Evolutionary conservation across 2,113 vertebrate species (phyloP), one percentile per base, ranked within the genome.

Genomic region (Miniopterus natalensis): DNA sequence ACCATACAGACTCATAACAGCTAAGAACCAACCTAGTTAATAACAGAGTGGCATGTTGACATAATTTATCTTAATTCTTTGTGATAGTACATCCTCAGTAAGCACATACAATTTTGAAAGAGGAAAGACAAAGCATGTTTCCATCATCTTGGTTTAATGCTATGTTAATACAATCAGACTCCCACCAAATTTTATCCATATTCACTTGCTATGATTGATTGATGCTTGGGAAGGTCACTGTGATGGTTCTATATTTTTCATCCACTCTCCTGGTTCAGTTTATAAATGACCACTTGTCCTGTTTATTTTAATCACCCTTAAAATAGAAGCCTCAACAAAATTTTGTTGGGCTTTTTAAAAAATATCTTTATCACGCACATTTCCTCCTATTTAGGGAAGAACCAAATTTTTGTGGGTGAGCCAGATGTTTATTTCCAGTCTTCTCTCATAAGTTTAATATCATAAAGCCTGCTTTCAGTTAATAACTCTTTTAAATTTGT

Each of bases 271-370:
- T 65, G 11, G 3, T 1, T 91, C 55, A 78, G 23, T 45, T 83
- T 94, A 36, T 8, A 81, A 3, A 57, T 3, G 13, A 73, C 42
- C 18, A 51, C 40, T 23, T 81, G 31, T 45, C n/a, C 13, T 84
- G 20, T 18, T 90, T 31, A 73, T 74, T 88, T 73, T 88, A 96
- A 88, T 36, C 13, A 49, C 12, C 3, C 40, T 93, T 88, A 87
- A 63, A 75, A 71, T 27, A 63, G 23, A 88, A 40, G 4, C 2
- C 61, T 81, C 40, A 66, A 88, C 10, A 89, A 92, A 86, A 93
- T 51, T 85, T 93, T 17, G 13, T 83, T 55, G 36, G 36, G 36
- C 36, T 74, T 12, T 61, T 81, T 51, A 6, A 53, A 36, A 71
- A 27, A 25, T 15, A 73, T 8, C 3, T 73, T 61, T 68, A 14